Conservation (phyloP, 2,113 vertebrate genomes). For the Pollachius pollachius region DNA sequence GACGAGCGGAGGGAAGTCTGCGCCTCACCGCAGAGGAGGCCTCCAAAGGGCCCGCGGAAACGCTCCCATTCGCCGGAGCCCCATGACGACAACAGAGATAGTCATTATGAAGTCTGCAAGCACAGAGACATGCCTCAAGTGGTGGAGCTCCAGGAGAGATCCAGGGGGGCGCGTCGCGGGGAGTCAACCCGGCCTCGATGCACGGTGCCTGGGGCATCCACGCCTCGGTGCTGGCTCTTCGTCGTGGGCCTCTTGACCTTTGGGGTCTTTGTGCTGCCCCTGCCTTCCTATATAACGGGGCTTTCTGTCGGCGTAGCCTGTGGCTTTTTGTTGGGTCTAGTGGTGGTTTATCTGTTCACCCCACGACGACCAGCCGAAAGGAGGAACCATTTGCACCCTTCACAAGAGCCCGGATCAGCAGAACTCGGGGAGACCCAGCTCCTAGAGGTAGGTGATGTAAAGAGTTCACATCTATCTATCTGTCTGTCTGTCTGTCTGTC, state of each 20-base stretch:
- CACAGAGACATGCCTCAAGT: slow-evolving; percentile 76
- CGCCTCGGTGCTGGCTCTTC: slow-evolving; percentile 71
- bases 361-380: slow-evolving; percentile 18
- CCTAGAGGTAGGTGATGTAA: slow-evolving; percentile 70
- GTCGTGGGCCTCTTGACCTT: slow-evolving; percentile 75
- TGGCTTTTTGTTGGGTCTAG: slow-evolving; percentile 80
- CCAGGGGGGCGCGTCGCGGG: slow-evolving; percentile 7
- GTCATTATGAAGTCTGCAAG: slow-evolving; percentile 73
- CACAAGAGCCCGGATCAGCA: slow-evolving; percentile 20
- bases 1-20: slow-evolving; percentile 28
- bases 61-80: slow-evolving; percentile 33
- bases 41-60: slow-evolving; percentile 32
- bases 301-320: slow-evolving; percentile 77
- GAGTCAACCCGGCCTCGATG: slow-evolving; percentile 1
- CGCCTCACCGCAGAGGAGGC: slow-evolving; percentile 40
- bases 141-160: slow-evolving; percentile 62
- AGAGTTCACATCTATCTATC: too few species aligned
- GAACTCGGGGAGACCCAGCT: slow-evolving; percentile 25
- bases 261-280: slow-evolving; percentile 78
- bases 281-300: slow-evolving; percentile 79
- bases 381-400: neutral
- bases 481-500: too few species aligned
- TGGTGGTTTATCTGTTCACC: slow-evolving; percentile 70
- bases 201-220: slow-evolving; percentile 11
- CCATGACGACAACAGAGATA: slow-evolving; percentile 29